Percentiles rank a stretch among this genome's conserved stretches.
These are phyloP conservation scores for Eumerus sabulonum DNA, from an alignment of 2,888 invertebrate species.

Conservation along the genomic window DNA sequence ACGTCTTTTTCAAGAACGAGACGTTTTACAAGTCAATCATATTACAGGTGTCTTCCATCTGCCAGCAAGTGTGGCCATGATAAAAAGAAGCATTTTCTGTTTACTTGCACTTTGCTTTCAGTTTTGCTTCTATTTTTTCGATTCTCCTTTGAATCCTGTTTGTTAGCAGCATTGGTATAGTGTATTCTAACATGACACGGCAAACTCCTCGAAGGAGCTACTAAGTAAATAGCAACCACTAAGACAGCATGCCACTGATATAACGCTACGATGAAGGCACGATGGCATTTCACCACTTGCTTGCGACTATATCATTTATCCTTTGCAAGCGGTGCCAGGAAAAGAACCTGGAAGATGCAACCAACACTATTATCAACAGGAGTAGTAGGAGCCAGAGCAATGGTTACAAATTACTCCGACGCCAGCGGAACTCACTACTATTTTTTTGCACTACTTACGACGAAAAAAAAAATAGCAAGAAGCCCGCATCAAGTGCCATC, in stretches of 20 bases:
- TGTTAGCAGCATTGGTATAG: neutral
- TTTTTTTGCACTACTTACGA: too few relatives aligned
- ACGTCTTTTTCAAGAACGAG: too few relatives aligned
- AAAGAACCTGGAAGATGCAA: constrained; percentile 5
- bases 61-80: too few relatives aligned
- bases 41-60: too few relatives aligned
- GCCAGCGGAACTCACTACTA: constrained; percentile 1
- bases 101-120: too few relatives aligned
- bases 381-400: too few relatives aligned
- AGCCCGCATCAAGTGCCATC: constrained; percentile 26
- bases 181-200: neutral
- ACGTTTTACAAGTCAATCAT: too few relatives aligned
- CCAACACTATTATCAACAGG: constrained; percentile 4
- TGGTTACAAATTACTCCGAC: constrained; percentile 1
- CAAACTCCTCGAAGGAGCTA: neutral
- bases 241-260: neutral
- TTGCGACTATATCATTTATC: neutral
- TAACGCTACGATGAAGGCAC: too few relatives aligned
- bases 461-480: neutral
- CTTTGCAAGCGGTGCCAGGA: neutral
- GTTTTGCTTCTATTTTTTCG: too few relatives aligned
- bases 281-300: neutral
- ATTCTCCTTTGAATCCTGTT: too few relatives aligned
- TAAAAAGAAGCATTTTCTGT: too few relatives aligned
- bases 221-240: constrained; percentile 13